Base-by-base conservation (phyloP, 2,113 vertebrate species). In the Xerus inauris region DNA sequence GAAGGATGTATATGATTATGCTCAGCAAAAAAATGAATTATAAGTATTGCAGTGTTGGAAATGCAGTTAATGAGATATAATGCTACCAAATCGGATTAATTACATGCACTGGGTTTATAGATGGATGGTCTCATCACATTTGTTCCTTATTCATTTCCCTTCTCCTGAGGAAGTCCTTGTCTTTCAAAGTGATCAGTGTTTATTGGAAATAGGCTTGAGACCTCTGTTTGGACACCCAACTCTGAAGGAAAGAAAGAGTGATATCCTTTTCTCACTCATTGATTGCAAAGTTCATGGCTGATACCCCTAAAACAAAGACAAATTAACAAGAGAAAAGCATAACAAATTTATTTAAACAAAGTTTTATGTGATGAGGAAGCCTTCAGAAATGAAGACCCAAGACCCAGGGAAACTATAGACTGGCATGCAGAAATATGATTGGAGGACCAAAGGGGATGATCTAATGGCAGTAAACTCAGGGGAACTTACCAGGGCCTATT, bases 121-220 rank as follows among this genome's bases (percentile, higher is more conserved):
- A 87, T 45, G 65, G 42, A 30, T 42, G 8, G 28, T 26, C 76
- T 67, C 28, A 38, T 93, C n/a, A 47, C 6, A 12, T 91, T 85
- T 89, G 30, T 80, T 94, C 73, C 71, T 94, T 79, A 40, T 73
- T 92, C 79, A 59, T 94, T 87, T 93, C 35, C 32, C 57, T 75
- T 24, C 28, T 89, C n/a, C 59, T 7, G 45, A 94, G 76, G 40
- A 95, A 94, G 30, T 84, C 71, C 47, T 88, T 86, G 11, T 88
- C 62, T 80, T 51, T 26, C 54, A 59, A 92, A 85, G 47, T 73
- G 75, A 94, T 67, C 59, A 32, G 0, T 79, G 38, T 95, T 85
- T 75, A 4, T 86, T 93, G 57, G 64, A 57, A 86, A 77, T 40
- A 86, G 72, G 24, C 2, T 26, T 62, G 92, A 81, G 35, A 83